Conservation (phyloP, 2,888 invertebrate species). For the Chromoteleia sp. region DNA sequence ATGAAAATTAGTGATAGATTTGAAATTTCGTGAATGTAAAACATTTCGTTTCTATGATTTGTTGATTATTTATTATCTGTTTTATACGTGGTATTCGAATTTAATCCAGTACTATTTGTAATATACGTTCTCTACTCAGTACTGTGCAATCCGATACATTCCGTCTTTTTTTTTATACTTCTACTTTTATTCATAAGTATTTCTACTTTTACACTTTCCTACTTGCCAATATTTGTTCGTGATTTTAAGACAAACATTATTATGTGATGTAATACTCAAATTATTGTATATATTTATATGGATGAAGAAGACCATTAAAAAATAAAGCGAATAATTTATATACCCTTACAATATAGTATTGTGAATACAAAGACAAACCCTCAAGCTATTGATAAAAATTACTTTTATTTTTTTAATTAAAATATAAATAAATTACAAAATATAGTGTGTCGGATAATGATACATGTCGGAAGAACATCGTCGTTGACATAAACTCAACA, state of each 20-base stretch:
- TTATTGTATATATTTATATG: conserved; percentile 84
- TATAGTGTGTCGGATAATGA: conserved; percentile 75
- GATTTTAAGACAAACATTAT: conserved; percentile 75
- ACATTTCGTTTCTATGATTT: conserved; percentile 72
- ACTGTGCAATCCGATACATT: conserved; percentile 84
- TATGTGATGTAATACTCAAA: conserved; percentile 80
- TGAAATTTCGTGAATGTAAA: conserved; percentile 35
- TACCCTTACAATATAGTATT: conserved; percentile 73
- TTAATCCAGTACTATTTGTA: conserved; percentile 76
- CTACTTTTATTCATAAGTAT: conserved; percentile 71
- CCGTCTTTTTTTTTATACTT: conserved; percentile 74
- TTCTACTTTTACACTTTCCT: conserved; percentile 73
- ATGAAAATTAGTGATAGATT: conserved; percentile 53
- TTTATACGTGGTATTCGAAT: conserved; percentile 76
- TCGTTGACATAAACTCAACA: conserved; percentile 75
- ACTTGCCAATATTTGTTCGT: conserved; percentile 79
- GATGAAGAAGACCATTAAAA: conserved; percentile 79
- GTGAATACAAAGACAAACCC: conserved; percentile 27
- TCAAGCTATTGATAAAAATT: conserved; percentile 78
- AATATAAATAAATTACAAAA: conserved; percentile 85
- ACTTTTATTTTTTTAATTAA: conserved; percentile 79
- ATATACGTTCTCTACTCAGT: conserved; percentile 78
- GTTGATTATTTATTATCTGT: conserved; percentile 81
- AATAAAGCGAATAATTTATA: conserved; percentile 83
- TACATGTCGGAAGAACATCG: conserved; percentile 79